phyloP scores from a whole-genome alignment of 1,140 invertebrate genomes.

The Zaprionus nigranus region DNA sequence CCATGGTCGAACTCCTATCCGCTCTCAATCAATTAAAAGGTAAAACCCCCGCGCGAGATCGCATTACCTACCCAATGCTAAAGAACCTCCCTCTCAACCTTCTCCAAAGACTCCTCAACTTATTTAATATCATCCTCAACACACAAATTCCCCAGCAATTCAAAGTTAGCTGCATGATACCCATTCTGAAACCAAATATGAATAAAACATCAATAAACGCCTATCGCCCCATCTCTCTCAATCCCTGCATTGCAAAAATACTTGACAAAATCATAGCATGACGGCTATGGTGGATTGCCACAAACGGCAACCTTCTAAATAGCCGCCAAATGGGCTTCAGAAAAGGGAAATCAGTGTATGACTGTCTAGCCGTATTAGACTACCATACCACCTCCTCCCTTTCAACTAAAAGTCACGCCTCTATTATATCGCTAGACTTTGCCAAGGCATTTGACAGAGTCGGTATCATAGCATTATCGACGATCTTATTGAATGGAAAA shows the following conservation, averaged over 20 bases:
- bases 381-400: neutral
- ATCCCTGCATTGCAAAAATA: constrained; percentile 1
- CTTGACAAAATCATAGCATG: neutral
- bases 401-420: neutral
- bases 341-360: neutral
- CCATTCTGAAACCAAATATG: neutral
- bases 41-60: neutral
- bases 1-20: too few relatives aligned
- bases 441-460: neutral
- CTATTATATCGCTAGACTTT: constrained; percentile 1
- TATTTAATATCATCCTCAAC: neutral
- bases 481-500: neutral
- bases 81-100: neutral
- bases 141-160: constrained; percentile 1
- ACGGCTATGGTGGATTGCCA: neutral
- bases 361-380: neutral
- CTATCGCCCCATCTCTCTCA: neutral
- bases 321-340: neutral
- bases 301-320: neutral
- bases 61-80: neutral
- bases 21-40: too few relatives aligned
- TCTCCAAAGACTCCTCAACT: neutral
- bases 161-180: neutral
- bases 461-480: neutral
- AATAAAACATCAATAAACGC: constrained; percentile 1